Evolutionary conservation across 2,888 invertebrate genomes (phyloP).

Genomic region (Morinoia aosen): DNA sequence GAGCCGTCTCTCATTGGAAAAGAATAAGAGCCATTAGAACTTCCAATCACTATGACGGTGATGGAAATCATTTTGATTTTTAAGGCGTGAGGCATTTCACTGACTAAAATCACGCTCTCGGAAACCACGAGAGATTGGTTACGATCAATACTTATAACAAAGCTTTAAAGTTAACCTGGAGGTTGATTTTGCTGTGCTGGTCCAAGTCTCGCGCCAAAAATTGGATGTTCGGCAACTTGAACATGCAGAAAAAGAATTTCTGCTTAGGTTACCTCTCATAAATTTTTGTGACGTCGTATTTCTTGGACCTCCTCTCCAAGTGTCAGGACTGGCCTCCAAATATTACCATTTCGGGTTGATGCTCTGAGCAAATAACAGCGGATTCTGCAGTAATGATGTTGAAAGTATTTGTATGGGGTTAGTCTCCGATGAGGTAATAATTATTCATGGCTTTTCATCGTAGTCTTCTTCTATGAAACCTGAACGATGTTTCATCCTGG

Average conservation of each 20-base stretch:
- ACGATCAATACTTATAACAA: not conserved
- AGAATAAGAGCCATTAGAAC: not conserved
- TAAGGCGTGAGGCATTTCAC: not conserved
- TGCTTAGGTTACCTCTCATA: not conserved
- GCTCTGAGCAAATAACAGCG: no score
- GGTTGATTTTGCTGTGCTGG: not conserved
- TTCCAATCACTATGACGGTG: not conserved
- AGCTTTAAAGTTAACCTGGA: no score
- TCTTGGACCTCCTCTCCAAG: not conserved
- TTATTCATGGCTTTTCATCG: no score
- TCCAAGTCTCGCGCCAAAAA: not conserved
- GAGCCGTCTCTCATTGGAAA: not conserved
- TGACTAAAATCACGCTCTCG: not conserved
- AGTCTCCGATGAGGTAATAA: no score
- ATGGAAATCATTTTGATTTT: not conserved
- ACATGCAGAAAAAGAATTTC: not conserved
- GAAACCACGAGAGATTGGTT: not conserved
- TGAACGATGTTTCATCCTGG: no score
- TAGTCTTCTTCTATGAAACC: no score
- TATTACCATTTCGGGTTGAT: no score
- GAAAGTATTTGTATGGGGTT: no score
- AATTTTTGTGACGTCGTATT: not conserved
- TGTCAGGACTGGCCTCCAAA: no score
- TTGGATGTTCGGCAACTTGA: not conserved
- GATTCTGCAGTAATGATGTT: no score